A percentile compares a stretch with the other conserved stretches of the same genome.
Evolutionary conservation across 1,140 invertebrate genomes (phyloP).

Genomic region (Antheraea pernyi): DNA sequence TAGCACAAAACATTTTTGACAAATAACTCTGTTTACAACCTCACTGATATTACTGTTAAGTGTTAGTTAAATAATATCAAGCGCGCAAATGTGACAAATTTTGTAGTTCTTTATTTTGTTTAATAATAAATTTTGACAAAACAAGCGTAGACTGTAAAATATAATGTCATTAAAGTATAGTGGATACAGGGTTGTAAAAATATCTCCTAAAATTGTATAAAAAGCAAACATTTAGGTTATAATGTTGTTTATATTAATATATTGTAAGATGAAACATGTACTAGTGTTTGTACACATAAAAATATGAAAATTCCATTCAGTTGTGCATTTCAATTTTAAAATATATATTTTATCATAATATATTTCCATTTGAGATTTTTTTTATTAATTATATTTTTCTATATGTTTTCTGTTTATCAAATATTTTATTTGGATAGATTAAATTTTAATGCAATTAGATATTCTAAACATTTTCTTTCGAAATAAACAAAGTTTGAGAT

Average conservation of each 20-base stretch:
- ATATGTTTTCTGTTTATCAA: conserved; percentile 37
- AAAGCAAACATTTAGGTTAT: conserved; percentile 60
- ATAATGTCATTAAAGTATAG: conserved; percentile 71
- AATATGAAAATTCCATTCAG: conserved; percentile 62
- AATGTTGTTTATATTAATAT: conserved; percentile 75
- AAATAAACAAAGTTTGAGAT: neutral
- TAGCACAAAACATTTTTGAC: conserved; percentile 12
- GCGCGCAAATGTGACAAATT: conserved; percentile 19
- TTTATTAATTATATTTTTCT: conserved; percentile 64
- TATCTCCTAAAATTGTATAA: conserved; percentile 72
- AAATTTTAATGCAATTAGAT: neutral
- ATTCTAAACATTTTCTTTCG: neutral
- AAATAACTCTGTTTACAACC: neutral
- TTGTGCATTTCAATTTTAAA: conserved; percentile 62
- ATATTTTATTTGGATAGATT: conserved; percentile 6
- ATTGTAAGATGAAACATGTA: conserved; percentile 64
- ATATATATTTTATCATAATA: conserved; percentile 33
- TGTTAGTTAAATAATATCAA: conserved; percentile 16
- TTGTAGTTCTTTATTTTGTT: conserved; percentile 11
- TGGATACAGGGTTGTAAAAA: conserved; percentile 79
- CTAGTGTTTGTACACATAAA: conserved; percentile 64
- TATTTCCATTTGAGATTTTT: conserved; percentile 60
- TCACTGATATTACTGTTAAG: conserved; percentile 11
- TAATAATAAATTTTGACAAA: conserved; percentile 13
- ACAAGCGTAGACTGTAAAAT: conserved; percentile 39